Percentiles rank a stretch among this genome's conserved stretches.
These are phyloP conservation scores for Mustela lutreola DNA, from an alignment of 2,113 vertebrate species.

Conservation along the genomic window DNA sequence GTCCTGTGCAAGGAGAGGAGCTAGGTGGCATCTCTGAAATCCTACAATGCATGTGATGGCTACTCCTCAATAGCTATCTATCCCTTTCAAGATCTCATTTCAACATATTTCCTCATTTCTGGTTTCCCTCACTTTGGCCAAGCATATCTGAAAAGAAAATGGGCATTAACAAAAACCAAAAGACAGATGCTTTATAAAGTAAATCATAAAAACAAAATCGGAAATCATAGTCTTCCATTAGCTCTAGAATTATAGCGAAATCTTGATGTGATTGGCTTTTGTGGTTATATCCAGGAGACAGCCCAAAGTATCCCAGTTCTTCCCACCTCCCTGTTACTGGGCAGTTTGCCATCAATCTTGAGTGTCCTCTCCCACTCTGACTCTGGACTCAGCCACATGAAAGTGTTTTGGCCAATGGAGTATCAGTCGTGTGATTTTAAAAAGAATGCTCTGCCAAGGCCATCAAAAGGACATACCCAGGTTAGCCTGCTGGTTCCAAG, in stretches of 20 bases:
- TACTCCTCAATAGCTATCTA: background rate
- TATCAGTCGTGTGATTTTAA: background rate
- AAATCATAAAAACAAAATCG: slow-evolving; percentile 22
- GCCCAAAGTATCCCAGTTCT: background rate
- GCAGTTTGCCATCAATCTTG: background rate
- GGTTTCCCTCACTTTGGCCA: background rate
- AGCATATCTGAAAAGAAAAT: background rate
- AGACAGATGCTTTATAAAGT: background rate
- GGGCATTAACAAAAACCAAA: background rate
- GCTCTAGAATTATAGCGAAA: slow-evolving; percentile 20
- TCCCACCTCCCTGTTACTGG: background rate
- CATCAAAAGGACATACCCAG: background rate
- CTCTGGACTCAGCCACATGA: background rate
- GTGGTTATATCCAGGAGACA: background rate
- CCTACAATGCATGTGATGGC: background rate
- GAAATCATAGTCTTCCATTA: background rate
- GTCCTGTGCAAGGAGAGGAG: background rate
- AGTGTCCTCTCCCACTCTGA: background rate
- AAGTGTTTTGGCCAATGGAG: background rate
- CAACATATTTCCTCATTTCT: background rate
- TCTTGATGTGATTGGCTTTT: background rate
- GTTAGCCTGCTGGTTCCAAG: background rate
- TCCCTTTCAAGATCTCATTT: background rate
- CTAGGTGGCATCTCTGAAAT: background rate
- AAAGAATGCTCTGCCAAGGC: background rate